phyloP scores from a whole-genome alignment of 2,797 vertebrate species.

The Myripristis murdjan region DNA sequence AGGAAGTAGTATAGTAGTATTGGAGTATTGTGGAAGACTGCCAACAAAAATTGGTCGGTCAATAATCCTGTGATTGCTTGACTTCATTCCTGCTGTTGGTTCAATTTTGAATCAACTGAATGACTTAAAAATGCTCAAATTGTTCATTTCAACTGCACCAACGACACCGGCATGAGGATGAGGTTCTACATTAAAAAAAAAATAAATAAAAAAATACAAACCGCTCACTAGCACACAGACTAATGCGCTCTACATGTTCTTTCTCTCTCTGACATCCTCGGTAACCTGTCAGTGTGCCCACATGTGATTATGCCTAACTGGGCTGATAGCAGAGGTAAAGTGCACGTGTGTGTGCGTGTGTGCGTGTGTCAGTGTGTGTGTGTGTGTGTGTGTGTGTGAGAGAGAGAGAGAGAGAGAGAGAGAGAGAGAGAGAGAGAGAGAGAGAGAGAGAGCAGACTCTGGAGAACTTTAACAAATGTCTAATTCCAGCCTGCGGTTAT shows the following conservation, averaged over 20 bases:
- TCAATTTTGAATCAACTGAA: too few relatives aligned
- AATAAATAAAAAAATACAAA: slow-evolving; percentile 9
- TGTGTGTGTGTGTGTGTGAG: background rate
- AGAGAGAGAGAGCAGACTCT: slow-evolving; percentile 10
- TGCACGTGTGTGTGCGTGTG: slow-evolving; percentile 5
- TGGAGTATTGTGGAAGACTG: too few relatives aligned
- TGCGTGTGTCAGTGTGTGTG: too few relatives aligned
- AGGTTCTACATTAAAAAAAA: slow-evolving; percentile 8
- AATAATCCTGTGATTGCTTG: too few relatives aligned
- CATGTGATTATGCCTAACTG: slow-evolving; percentile 14
- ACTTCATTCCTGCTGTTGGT: background rate
- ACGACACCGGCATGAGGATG: background rate
- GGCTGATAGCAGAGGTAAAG: slow-evolving; percentile 9
- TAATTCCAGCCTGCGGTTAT: slow-evolving; percentile 69
- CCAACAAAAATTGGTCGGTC: too few relatives aligned
- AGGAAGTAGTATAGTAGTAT: too few relatives aligned
- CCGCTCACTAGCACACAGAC: slow-evolving; percentile 11
- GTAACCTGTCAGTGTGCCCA: background rate
- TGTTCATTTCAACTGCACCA: slow-evolving; percentile 3
- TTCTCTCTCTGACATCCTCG: background rate
- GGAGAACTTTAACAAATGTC: slow-evolving; percentile 52
- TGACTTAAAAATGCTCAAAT: background rate
- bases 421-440: background rate
- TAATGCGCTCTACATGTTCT: slow-evolving; percentile 5
- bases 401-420: background rate